Evolutionary conservation across 2,888 invertebrate genomes (phyloP), one percentile per base, ranked within the genome.

Genomic region (Drosophila stalkeri): DNA sequence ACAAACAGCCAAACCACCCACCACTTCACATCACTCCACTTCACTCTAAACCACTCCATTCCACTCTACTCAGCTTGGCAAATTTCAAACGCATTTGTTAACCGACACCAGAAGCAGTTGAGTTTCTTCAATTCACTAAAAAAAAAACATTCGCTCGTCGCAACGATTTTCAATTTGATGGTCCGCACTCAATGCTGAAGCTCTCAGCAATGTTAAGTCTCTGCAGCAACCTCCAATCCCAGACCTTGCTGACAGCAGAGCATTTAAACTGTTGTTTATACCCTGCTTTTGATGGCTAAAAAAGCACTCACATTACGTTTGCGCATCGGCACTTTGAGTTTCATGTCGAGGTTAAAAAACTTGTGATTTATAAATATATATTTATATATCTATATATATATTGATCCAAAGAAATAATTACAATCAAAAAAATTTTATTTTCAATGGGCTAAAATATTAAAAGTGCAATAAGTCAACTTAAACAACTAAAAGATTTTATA

Each of bases 91-190:
- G 71, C 74, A 81, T 84, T 85, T 85, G 78, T 81, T 73, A 81
- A 64, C 69, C 72, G 74, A 82, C 76, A 75, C 76, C 76, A 70
- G 61, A 56, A 73, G 61, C 69, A 64, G 56, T 66, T 62, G 44
- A 64, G 55, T 49, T 49, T 70, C 59, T 71, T 69, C 60, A 71
- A 66, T 71, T 75, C 71, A 73, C 76, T 82, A 75, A 84, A 86
- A 27, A 86, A 27, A 81, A 67, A 74, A 76, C 72, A 75, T 64
- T 70, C 59, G 18, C 44, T 43, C 56, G 52, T 64, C 68, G 63
- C 77, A 65, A 72, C 64, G 68, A 79, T 76, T 87, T 79, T 67
- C 82, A 66, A 77, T 86, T 86, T 81, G 69, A 81, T 86, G 65
- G 71, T 55, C 57, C 69, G 70, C 75, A 74, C 85, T 82, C 71